Conservation (phyloP, 2,888 invertebrate species). For the Scelioninae gen. 2 region DNA sequence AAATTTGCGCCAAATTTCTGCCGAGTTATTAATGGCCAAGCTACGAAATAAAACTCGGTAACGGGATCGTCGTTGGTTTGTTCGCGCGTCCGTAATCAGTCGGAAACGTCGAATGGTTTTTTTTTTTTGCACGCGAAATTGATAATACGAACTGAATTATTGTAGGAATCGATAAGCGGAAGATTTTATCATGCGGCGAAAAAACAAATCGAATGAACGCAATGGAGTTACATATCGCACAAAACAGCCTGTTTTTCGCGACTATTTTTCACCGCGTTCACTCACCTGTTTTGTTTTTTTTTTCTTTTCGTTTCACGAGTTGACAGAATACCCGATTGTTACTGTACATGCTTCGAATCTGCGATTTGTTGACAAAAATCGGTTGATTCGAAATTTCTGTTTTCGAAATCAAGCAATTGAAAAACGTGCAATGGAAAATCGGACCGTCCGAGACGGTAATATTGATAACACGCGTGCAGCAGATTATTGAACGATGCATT, state of each 20-base stretch:
- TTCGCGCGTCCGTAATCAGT: constrained; percentile 40
- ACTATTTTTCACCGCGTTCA: constrained; percentile 33
- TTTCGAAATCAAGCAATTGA: too few relatives aligned
- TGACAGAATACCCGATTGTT: constrained; percentile 27
- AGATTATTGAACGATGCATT: too few relatives aligned
- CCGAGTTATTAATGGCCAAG: constrained; percentile 27
- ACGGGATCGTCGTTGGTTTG: constrained; percentile 38
- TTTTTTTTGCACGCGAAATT: constrained; percentile 45
- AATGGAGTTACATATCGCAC: constrained; percentile 27
- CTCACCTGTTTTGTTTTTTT: constrained; percentile 2
- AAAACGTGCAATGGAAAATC: too few relatives aligned
- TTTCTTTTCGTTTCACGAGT: background rate
- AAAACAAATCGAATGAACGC: constrained; percentile 45
- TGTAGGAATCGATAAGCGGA: constrained; percentile 51
- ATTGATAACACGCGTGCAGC: too few relatives aligned
- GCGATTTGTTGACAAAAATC: too few relatives aligned
- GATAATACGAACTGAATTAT: constrained; percentile 52
- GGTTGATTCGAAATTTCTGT: too few relatives aligned
- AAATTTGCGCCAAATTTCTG: constrained; percentile 44
- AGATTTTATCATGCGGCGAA: constrained; percentile 52
- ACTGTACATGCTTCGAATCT: too few relatives aligned
- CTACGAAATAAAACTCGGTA: constrained; percentile 23
- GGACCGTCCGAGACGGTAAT: too few relatives aligned
- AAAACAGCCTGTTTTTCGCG: constrained; percentile 38
- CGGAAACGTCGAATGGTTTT: constrained; percentile 34